Evolutionary conservation across 2,797 vertebrate genomes (phyloP).

Genomic region (Tragelaphus eurycerus): DNA sequence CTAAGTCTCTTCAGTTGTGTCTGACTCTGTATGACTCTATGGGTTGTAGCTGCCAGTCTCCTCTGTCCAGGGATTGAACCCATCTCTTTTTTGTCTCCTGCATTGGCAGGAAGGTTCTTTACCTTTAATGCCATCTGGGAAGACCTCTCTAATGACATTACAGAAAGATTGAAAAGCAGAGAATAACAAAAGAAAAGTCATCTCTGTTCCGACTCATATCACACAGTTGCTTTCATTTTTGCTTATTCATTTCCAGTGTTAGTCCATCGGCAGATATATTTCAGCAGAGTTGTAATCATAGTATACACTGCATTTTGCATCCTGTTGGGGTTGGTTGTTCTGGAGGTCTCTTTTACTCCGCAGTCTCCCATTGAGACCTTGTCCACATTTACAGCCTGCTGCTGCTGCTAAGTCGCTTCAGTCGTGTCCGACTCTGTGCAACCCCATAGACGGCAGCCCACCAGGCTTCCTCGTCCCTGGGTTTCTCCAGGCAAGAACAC

Average conservation of each 20-base stretch:
- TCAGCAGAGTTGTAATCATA: not conserved
- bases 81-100: not conserved
- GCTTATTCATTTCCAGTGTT: conserved; percentile 5
- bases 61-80: not conserved
- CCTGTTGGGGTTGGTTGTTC: not conserved
- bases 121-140: not conserved
- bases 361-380: not conserved
- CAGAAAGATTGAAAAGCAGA: not conserved
- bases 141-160: not conserved
- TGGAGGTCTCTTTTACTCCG: not conserved
- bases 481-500: no score
- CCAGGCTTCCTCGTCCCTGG: no score
- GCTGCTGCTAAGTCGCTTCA: no score
- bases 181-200: not conserved
- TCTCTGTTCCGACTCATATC: not conserved
- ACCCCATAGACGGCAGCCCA: no score
- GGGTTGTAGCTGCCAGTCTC: not conserved
- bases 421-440: no score
- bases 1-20: not conserved
- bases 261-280: not conserved
- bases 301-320: not conserved
- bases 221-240: not conserved
- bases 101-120: not conserved
- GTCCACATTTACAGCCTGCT: not conserved
- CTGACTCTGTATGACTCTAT: not conserved